Conservation (phyloP, 2,113 vertebrate species). For the Daubentonia madagascariensis region DNA sequence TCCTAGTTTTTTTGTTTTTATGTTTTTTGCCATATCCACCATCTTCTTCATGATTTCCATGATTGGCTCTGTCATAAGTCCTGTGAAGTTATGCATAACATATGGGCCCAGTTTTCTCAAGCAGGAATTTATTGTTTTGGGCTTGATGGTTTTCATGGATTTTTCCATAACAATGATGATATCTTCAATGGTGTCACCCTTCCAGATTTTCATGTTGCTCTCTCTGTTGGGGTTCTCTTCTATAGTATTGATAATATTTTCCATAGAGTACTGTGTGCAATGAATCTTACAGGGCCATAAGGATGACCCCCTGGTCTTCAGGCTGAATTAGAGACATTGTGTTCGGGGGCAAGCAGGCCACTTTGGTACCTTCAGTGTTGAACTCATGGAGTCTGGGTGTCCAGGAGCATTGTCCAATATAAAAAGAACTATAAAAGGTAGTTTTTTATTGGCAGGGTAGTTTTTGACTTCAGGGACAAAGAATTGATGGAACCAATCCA, state of each 20-base stretch:
- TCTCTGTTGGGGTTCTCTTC: neutral
- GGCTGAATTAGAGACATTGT: neutral
- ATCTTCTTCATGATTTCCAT: neutral
- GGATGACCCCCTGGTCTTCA: neutral
- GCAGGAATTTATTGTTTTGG: neutral
- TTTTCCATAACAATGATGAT: neutral
- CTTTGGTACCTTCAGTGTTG: neutral
- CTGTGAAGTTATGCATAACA: neutral
- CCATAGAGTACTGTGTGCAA: neutral
- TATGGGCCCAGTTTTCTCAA: neutral
- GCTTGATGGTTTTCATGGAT: neutral
- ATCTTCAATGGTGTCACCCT: neutral
- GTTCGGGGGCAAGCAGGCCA: neutral
- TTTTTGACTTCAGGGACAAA: neutral
- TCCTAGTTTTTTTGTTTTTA: neutral
- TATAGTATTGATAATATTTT: neutral
- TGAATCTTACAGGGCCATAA: neutral
- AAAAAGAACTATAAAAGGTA: neutral
- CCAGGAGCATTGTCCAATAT: neutral
- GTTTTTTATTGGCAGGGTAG: neutral
- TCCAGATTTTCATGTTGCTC: neutral
- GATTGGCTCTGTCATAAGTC: neutral
- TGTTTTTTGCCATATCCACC: neutral
- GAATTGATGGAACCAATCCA: neutral
- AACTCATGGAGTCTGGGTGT: neutral